A percentile compares a stretch with the other conserved stretches of the same genome.
Conservation (phyloP, 2,888 invertebrate genomes). For the Caenorhabditis zanzibari region DNA sequence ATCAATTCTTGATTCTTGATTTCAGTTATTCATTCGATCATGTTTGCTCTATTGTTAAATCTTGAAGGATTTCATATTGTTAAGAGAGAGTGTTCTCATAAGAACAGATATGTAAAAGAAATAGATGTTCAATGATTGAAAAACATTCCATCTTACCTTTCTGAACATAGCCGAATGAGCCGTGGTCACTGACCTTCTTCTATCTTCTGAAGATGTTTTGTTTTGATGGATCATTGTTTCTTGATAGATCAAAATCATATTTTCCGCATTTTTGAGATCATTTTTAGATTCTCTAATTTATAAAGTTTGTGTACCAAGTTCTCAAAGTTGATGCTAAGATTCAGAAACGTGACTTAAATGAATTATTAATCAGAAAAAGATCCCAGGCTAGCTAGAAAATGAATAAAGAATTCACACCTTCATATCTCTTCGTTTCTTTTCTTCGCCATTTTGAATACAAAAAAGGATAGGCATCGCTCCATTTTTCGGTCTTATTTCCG, state of each 20-base stretch:
- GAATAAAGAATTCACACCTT: conserved; percentile 25
- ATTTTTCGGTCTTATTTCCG: background rate
- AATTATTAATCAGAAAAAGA: conserved; percentile 32
- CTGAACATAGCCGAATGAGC: background rate
- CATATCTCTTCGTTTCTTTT: conserved; percentile 15
- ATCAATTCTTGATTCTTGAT: background rate
- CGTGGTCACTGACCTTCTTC: background rate
- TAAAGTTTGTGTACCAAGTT: background rate
- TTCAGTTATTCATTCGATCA: background rate
- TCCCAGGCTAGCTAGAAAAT: conserved; percentile 4
- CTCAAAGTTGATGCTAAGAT: background rate
- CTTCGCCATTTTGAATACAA: background rate
- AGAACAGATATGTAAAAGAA: background rate
- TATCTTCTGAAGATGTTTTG: background rate
- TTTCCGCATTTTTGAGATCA: background rate
- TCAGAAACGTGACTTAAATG: conserved; percentile 29
- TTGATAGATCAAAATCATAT: background rate
- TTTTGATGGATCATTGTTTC: background rate
- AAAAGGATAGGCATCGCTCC: background rate
- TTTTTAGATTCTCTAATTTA: background rate
- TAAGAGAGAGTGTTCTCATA: background rate
- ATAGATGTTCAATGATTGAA: conserved; percentile 34
- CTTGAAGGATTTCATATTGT: conserved; percentile 14
- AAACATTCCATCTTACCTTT: conserved; percentile 20
- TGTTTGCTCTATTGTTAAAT: background rate